Base-by-base conservation (phyloP, 1,140 invertebrate species). In the Drosophila burlai region DNA sequence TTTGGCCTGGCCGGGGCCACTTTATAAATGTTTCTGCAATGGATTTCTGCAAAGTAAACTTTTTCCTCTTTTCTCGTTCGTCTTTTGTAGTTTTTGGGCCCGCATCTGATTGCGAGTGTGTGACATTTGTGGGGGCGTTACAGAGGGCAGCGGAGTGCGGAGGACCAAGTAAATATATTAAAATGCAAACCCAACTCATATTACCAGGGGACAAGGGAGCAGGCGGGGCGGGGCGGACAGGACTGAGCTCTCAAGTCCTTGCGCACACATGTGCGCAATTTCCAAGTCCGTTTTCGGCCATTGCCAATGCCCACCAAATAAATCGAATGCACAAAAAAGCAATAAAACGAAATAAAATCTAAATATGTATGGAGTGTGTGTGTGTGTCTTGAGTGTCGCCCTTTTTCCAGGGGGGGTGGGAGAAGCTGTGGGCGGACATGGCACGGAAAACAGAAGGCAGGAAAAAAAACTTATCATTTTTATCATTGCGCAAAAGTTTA, bases 321-420 rank as follows among this genome's bases (percentile, higher is more conserved):
- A 90, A 90, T 90, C 85, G 85, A 90, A 90, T 90, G 85, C 85
- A 90, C 85, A 90, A 85, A 90, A 90, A 90, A 85, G 85, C 85
- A 90, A 90, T 90, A 90, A 90, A 90, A 90, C 76, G 86, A 90
- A 90, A 90, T 90, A 90, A 90, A 90, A 90, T 90, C 85, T 90
- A 90, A 90, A 90, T 90, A 90, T 82, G 83, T 87, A 69, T 66
- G 66, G 18, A 40, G n/a, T 47, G 16, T 49, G 18, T 57, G 55
- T 31, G 31, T 9, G 29, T 11, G 49, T 68, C 52, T 69, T 49
- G 80, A 72, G 80, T 89, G 83, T 87, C 77, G 75, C 69, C 82
- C 74, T 74, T 83, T 85, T 86, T 65, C 45, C 13, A 26, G 15
- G 36, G n/a, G 38, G 42, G 10, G 26, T 7, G 34, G 21, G 38